Evolutionary conservation across 2,888 invertebrate genomes (phyloP), one percentile per base, ranked within the genome.

Genomic region (Nowickia ferox): DNA sequence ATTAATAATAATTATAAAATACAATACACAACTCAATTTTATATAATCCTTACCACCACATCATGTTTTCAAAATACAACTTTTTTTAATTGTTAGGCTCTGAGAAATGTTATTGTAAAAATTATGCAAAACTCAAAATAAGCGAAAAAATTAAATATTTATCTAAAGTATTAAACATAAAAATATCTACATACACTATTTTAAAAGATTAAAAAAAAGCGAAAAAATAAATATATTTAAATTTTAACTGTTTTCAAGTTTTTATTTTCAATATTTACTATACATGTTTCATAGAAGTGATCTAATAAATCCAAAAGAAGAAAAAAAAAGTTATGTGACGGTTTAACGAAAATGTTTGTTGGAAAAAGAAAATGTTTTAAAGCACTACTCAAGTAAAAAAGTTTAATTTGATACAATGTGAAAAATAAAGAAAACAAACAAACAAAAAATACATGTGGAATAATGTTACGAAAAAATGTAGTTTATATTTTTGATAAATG

Each of bases 401-500:
- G 17, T 71, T 72, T 57, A 55, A n/a, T 71, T 74, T 51, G 55
- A 79, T 57, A 68, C 42, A 69, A 46, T 40, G 17, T 22, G 57
- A 53, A 81, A 61, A 78, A 69, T 9, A 65, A 42, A 69, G 38
- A 75, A 22, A 66, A 84, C 30, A 65, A 38, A 77, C 0, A 44
- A 72, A 74, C 74, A 53, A 77, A 83, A 66, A 76, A 80, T 72
- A 61, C 80, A 81, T 69, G 71, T 80, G 84, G 82, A 87, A 87
- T 86, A 86, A 79, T 84, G 87, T 88, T 87, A 87, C 69, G 68
- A 82, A 78, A 84, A 84, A 77, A 68, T 89, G 90, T 91, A 90
- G 90, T 91, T 90, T 91, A 91, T 91, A 91, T 91, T 91, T 91
- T 91, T 91, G 91, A 91, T 91, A 91, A 91, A 91, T 90, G 91